Evolutionary conservation across 35 echinoderm and acorn worm species (phyloP).

Genomic region (Diadema setosum): DNA sequence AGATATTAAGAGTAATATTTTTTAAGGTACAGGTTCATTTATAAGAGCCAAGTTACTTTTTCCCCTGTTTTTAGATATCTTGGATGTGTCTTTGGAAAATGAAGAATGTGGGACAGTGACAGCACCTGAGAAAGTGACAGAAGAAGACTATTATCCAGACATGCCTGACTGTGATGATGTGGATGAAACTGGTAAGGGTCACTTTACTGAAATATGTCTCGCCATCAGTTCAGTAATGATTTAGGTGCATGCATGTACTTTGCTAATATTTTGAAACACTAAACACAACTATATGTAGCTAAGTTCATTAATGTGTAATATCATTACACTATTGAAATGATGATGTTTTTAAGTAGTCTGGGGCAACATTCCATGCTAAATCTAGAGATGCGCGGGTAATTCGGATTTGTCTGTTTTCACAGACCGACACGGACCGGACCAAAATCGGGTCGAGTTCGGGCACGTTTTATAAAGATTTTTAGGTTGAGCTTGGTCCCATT

Average conservation of each 20-base stretch:
- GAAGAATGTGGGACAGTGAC: conserved; percentile 12
- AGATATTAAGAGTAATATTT: conserved; percentile 17
- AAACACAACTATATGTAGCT: background rate
- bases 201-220: conserved; percentile 7
- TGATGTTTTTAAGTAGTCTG: background rate
- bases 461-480: background rate
- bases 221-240: background rate
- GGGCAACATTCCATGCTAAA: background rate
- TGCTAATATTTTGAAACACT: background rate
- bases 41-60: background rate
- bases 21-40: conserved; percentile 5
- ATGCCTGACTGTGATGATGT: conserved; percentile 13
- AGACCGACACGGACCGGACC: background rate
- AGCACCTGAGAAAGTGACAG: conserved; percentile 6
- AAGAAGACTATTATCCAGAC: conserved; percentile 7
- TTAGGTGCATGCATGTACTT: background rate
- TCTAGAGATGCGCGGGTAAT: background rate
- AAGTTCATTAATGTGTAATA: background rate
- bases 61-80: background rate
- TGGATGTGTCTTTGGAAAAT: conserved; percentile 3
- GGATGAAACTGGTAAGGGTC: conserved; percentile 13
- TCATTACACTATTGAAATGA: background rate
- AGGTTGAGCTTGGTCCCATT: background rate
- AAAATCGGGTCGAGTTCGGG: background rate
- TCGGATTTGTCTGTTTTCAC: background rate